A percentile compares a stretch with the other conserved stretches of the same genome.
Evolutionary conservation across 2,797 vertebrate species (phyloP).

Genomic region (Coracias cyanogaster): DNA sequence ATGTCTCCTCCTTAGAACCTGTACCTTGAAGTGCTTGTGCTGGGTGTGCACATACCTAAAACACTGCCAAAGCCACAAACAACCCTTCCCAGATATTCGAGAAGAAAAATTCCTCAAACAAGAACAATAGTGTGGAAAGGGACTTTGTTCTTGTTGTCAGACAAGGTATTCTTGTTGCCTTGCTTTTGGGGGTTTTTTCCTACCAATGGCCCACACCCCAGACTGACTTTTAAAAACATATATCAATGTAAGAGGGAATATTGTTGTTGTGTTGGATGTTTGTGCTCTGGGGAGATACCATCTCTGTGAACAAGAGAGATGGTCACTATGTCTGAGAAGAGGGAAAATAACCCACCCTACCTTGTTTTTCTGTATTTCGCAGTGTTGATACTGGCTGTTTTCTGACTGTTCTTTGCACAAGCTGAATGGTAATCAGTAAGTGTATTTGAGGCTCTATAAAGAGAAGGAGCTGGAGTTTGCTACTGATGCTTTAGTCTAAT

Average conservation of each 20-base stretch:
- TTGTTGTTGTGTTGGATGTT: background rate
- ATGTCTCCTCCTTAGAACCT: background rate
- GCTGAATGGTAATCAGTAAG: background rate
- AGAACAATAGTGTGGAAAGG: background rate
- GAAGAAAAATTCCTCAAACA: background rate
- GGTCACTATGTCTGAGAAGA: background rate
- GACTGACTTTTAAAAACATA: background rate
- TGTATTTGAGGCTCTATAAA: background rate
- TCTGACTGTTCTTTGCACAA: background rate
- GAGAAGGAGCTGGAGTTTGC: background rate
- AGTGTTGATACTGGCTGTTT: background rate
- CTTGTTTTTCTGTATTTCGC: background rate
- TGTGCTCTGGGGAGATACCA: background rate
- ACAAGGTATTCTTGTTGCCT: background rate
- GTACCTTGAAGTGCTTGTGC: background rate
- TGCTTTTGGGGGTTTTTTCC: rapidly evolving
- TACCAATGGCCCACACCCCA: rapidly evolving
- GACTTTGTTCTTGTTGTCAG: background rate
- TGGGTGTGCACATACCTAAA: rapidly evolving
- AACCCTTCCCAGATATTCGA: background rate
- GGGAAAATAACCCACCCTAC: background rate
- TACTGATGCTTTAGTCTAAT: background rate
- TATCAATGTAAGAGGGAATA: rapidly evolving
- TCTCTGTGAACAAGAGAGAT: background rate
- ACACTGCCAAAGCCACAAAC: background rate